Evolutionary conservation across 2,797 vertebrate species (phyloP), one percentile per base, ranked within the genome.

Genomic region (Nothura maculosa): DNA sequence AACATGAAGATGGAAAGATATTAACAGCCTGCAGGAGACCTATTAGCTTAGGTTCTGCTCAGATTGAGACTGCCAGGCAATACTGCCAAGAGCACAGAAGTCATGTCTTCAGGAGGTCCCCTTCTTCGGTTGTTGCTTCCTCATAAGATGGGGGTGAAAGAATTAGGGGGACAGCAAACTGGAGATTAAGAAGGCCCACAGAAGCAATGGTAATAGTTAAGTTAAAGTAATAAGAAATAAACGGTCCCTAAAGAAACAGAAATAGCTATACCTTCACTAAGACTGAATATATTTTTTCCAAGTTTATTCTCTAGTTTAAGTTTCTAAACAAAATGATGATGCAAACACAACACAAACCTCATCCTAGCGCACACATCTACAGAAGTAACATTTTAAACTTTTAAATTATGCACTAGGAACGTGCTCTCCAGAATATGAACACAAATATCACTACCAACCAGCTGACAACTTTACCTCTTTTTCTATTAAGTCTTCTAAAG

Each of bases 401-500:
- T 8, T 24, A 10, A 36, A 58, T 57, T 15, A 82, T 17, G 18
- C 36, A n/a, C 12, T 19, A 24, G 4, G 4, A 52, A 22, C 2
- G 13, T 47, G 15, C 84, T 78, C 47, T 64, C 48, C 36, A 81
- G 19, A 52, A 10, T 9, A 78, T 74, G 0, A 77, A 81, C 75
- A 34, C 27, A 67, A 55, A 58, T 10, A 50, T 47, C 20, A 67
- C 40, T 63, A 34, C 61, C 68, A 81, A 24, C 64, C 50, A 30
- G 64, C 62, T 68, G 60, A 70, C n/a, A 92, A 85, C 58, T 64
- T 97, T 95, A 99, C 99, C 99, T 99, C 99, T 68, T 98, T 99
- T 97, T 99, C 99, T 97, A 99, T 99, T 91, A 99, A 98, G 60
- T 99, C 99, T 98, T 99, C 99, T 97, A 99, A 96, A 4, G 99